Conservation (phyloP, 2,888 invertebrate genomes). For the Orgyia antiqua region DNA sequence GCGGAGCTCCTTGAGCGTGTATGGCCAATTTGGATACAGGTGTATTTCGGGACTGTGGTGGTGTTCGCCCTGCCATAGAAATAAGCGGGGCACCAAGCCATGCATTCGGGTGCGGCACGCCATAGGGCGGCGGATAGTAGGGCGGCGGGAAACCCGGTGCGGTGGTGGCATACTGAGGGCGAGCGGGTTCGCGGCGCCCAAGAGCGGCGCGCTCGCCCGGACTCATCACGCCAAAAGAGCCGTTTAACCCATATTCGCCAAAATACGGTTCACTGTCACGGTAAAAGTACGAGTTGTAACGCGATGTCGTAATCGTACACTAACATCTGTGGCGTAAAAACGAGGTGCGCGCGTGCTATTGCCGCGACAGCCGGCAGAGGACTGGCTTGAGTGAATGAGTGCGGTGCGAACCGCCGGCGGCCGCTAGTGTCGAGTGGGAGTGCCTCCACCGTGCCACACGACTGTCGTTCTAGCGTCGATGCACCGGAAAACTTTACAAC, state of each 20-base stretch:
- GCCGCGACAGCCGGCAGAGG: slow-evolving; percentile 67
- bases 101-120: slow-evolving; percentile 77
- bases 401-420: slow-evolving; percentile 50
- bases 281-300: slow-evolving; percentile 60
- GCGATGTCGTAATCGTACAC: slow-evolving; percentile 74
- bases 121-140: slow-evolving; percentile 71
- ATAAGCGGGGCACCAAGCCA: slow-evolving; percentile 91
- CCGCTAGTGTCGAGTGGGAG: slow-evolving; percentile 60
- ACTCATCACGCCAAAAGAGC: slow-evolving; percentile 67
- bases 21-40: slow-evolving; percentile 86
- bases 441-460: slow-evolving; percentile 59
- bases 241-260: slow-evolving; percentile 86
- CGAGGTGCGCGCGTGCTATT: slow-evolving; percentile 54
- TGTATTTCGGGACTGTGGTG: slow-evolving; percentile 57
- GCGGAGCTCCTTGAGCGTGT: slow-evolving; percentile 91
- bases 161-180: slow-evolving; percentile 70
- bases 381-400: slow-evolving; percentile 74
- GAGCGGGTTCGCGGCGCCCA: slow-evolving; percentile 75
- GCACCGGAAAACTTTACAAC: slow-evolving; percentile 72
- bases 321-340: slow-evolving; percentile 66
- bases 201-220: slow-evolving; percentile 76
- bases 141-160: slow-evolving; percentile 74
- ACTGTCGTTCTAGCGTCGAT: slow-evolving; percentile 47
- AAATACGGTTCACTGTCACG: slow-evolving; percentile 68
- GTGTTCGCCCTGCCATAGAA: slow-evolving; percentile 84